Base-by-base conservation (phyloP, 2,113 vertebrate species). In the Setophaga petechia region DNA sequence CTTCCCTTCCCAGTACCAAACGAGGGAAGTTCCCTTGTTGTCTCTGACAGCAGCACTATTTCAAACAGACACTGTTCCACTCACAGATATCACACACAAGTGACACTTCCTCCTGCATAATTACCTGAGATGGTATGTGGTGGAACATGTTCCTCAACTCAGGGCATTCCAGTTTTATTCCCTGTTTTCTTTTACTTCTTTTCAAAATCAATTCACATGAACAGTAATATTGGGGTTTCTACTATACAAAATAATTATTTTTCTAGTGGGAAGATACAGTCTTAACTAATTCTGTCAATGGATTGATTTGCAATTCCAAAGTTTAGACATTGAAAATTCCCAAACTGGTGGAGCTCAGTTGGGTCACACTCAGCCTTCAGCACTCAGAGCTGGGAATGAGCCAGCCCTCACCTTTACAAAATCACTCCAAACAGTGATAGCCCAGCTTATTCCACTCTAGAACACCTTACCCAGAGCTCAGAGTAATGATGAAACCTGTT, bases 31-130 rank as follows among this genome's bases (percentile, higher is more conserved):
- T 92, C 41, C 66, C 57, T 54, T 8, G 33, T 52, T 72, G 28
- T n/a, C 73, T 78, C 52, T 79, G 73, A 59, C 82, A 71, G 27
- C 22, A 54, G 59, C 3, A 8, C 30, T 58, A 20, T 66, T 78
- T 68, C 51, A 68, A 87, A 6, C 68, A 92, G 76, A 46, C 77
- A 46, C 55, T 31, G 52, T 74, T 84, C 63, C 82, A 25, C 79
- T 72, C 23, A 9, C 23, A 84, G 80, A 14, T 84, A 87, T n/a
- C 79, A 46, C 10, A 68, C 5, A 52, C 81, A 30, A 72, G 59
- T 73, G 87, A 89, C 90, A 94, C 87, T 95, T 93, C 86, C 80
- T 72, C 30, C 9, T 25, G 63, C 71, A 30, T 73, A 78, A 92
- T 86, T 52, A 68, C 44, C 84, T 63, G 12, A 7, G 28, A 23